Base-by-base conservation (phyloP, 2,888 invertebrate genomes). In the Reticulitermes lucifugus region DNA sequence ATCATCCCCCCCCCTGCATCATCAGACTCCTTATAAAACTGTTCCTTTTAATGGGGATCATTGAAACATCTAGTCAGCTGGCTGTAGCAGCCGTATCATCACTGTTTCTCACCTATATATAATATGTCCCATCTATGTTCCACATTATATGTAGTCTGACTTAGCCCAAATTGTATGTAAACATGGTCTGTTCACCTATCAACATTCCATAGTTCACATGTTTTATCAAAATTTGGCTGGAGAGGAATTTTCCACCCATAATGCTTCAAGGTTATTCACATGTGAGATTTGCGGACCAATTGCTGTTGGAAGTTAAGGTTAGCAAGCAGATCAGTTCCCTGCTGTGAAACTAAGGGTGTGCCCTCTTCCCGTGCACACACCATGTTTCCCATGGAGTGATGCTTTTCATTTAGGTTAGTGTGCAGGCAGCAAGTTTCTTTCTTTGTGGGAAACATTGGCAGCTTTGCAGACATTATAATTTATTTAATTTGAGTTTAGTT, bases 261-360 rank as follows among this genome's bases (percentile, higher is more conserved):
- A 77, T 87, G 86, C 86, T 85, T 86, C 83, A 83, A 85, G 84
- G 73, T 86, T 83, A 84, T 87, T 86, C 85, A 85, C 83, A 83
- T 86, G 87, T 87, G 87, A 87, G 86, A 87, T 82, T 86, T 86
- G 87, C 86, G 86, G 87, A 87, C 87, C 86, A 87, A 87, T 86
- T 83, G 82, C 83, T 83, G 83, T 79, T 55, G 83, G 84, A 77
- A 79, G 83, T 83, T 51, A 51, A 79, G 80, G 60, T 29, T 84
- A 55, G 83, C 51, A 60, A 82, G 85, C 80, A 59, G 79, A 60
- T 82, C 60, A 77, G 86, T 83, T 82, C 84, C 35, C 86, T 79
- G 73, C 46, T 55, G 86, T 79, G 87, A 86, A 87, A 87, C 87
- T 87, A 86, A 85, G 87, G 85, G 87, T 84, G 70, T 70, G 80